Percentiles rank a stretch among this genome's conserved stretches.
Conservation (phyloP, 2,113 vertebrate species). For the Oreotragus oreotragus region DNA sequence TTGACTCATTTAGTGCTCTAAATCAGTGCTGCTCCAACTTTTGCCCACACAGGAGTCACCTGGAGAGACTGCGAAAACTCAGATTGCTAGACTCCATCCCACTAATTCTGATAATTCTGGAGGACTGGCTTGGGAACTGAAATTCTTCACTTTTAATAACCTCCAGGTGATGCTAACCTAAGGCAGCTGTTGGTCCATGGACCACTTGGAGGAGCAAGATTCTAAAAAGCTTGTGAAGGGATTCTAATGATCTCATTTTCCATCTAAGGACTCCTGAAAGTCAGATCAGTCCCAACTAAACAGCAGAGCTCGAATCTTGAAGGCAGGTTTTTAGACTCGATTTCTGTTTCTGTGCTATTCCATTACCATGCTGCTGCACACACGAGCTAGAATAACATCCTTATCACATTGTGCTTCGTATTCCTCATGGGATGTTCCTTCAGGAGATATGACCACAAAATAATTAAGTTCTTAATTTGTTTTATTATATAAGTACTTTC, state of each 20-base stretch:
- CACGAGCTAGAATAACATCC: neutral
- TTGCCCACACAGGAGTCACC: neutral
- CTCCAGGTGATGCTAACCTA: neutral
- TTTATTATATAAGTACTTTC: neutral
- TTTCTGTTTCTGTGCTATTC: neutral
- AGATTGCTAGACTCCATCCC: neutral
- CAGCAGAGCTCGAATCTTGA: neutral
- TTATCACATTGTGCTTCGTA: neutral
- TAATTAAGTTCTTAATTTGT: conserved; percentile 6
- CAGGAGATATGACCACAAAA: neutral
- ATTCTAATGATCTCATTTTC: neutral
- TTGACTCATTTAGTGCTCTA: neutral
- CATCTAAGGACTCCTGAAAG: neutral
- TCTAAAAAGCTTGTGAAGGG: neutral
- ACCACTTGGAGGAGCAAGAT: neutral
- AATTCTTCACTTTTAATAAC: neutral
- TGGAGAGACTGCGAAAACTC: neutral
- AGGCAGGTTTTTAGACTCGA: neutral
- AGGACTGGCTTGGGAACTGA: neutral
- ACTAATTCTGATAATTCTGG: neutral
- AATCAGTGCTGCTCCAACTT: neutral
- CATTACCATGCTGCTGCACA: accelerated
- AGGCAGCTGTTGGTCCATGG: neutral
- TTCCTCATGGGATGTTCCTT: neutral
- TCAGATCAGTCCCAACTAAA: neutral